Base-by-base conservation (phyloP, 2,888 invertebrate species). In the Cheilosia pagana region DNA sequence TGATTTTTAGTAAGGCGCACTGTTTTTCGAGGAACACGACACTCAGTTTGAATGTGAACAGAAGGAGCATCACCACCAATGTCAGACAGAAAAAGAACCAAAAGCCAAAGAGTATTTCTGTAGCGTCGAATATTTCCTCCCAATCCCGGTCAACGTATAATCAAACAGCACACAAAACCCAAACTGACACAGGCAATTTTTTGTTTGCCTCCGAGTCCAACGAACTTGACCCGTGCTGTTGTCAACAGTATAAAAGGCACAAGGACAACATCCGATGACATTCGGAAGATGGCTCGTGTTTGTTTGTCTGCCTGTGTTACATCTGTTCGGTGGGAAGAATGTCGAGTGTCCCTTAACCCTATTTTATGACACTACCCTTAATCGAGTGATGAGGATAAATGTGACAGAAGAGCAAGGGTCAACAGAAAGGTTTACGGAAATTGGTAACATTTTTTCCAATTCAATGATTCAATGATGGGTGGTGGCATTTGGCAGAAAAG, bases 361-460 rank as follows among this genome's bases (percentile, higher is more conserved):
- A n/a, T 57, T 57, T 41, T 21, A 41, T 57, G 57, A 19, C 39
- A 57, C 35, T 14, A n/a, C 7, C 21, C 57, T 57, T 57, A 57
- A 57, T 21, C 31, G 23, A 21, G 39, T 21, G 52, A n/a, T 16
- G 4, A 28, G 16, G 53, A 31, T 25, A 12, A 39, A 16, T 16
- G 21, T 35, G 12, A 2, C 31, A 21, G 14, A 6, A 1, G 19
- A 21, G 31, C 19, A 35, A 12, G 35, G 39, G 41, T 57, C 57
- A 23, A 57, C 57, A 57, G 23, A 57, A 39, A 39, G 57, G 57
- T 41, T 57, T n/a, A 7, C 39, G 57, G 57, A 57, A 57, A 57
- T 39, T 57, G 57, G n/a, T n/a, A n/a, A n/a, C n/a, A n/a, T n/a
- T n/a, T n/a, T n/a, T n/a, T n/a, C n/a, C n/a, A n/a, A n/a, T n/a